phyloP scores from a whole-genome alignment of 2,113 vertebrate species.

The Plotosus lineatus region DNA sequence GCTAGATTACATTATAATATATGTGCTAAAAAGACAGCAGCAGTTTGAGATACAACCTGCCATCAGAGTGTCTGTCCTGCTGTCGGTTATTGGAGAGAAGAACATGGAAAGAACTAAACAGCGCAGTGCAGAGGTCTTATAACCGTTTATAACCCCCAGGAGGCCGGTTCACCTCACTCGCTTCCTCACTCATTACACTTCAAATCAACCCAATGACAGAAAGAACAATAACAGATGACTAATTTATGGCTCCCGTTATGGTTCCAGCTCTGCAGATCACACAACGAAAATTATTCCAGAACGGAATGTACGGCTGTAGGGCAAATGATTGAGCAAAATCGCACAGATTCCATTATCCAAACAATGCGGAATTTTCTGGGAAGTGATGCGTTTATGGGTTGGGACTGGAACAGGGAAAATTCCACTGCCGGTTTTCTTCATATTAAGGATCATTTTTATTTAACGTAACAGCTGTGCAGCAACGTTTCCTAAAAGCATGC shows the following conservation, averaged over 20 bases:
- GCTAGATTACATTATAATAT: not conserved
- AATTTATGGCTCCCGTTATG: conserved; percentile 7
- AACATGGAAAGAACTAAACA: conserved; percentile 8
- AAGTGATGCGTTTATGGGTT: not conserved
- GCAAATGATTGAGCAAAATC: not conserved
- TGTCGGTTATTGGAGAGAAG: not conserved
- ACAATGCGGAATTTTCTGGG: not conserved
- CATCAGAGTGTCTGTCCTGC: not conserved
- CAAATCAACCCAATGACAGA: not conserved
- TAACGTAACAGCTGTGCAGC: no score
- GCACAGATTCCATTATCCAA: not conserved
- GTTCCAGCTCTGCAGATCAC: not conserved
- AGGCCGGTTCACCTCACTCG: not conserved
- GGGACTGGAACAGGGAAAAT: not conserved
- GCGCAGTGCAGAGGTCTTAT: not conserved
- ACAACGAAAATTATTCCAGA: conserved; percentile 1
- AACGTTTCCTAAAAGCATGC: no score
- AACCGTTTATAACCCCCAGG: not conserved
- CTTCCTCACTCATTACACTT: not conserved
- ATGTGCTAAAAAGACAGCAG: not conserved
- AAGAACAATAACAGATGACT: not conserved
- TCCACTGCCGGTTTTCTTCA: not conserved
- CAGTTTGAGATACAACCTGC: not conserved
- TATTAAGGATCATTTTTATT: not conserved
- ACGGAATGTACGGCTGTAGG: not conserved